Percentiles rank a stretch among this genome's conserved stretches.
These are phyloP conservation scores for Nannospalax galili DNA, from an alignment of 2,113 vertebrate genomes.

Conservation along the genomic window DNA sequence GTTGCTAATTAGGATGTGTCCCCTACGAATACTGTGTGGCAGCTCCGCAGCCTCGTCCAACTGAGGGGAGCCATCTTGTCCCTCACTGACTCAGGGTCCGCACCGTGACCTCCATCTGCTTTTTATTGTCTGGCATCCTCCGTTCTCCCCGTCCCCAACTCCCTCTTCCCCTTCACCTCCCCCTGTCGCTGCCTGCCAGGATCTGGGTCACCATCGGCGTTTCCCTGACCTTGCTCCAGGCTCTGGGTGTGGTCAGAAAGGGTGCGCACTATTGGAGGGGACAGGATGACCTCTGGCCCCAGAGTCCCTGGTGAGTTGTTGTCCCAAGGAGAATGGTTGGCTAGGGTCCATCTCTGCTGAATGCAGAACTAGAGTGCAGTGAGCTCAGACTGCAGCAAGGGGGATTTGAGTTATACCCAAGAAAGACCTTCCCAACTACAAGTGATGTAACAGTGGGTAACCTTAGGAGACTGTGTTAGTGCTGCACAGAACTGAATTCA, in stretches of 20 bases:
- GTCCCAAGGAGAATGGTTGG: constrained; percentile 59
- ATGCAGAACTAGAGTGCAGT: not conserved
- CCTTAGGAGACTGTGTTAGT: not conserved
- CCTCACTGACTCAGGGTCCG: not conserved
- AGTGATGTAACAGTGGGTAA: constrained; percentile 12
- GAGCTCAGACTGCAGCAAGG: constrained; percentile 70
- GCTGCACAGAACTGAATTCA: not conserved
- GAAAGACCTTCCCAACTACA: not conserved
- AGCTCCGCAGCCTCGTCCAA: not conserved
- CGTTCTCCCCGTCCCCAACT: no score
- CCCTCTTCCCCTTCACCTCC: no score
- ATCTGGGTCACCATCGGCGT: not conserved
- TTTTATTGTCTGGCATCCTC: not conserved
- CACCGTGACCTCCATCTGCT: not conserved
- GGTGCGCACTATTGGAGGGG: constrained; percentile 53
- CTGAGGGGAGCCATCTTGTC: constrained; percentile 75
- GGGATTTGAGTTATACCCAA: constrained; percentile 31
- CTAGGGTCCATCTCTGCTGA: constrained; percentile 56
- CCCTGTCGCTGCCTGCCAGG: not conserved
- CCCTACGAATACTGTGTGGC: not conserved
- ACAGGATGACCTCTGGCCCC: constrained; percentile 76
- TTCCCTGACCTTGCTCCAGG: not conserved
- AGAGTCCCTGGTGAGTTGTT: constrained; percentile 66
- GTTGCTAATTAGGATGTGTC: constrained; percentile 21
- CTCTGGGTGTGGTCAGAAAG: constrained; percentile 10